Evolutionary conservation across 2,797 vertebrate species (phyloP), one percentile per base, ranked within the genome.

Genomic region (Acanthurus lineatus): DNA sequence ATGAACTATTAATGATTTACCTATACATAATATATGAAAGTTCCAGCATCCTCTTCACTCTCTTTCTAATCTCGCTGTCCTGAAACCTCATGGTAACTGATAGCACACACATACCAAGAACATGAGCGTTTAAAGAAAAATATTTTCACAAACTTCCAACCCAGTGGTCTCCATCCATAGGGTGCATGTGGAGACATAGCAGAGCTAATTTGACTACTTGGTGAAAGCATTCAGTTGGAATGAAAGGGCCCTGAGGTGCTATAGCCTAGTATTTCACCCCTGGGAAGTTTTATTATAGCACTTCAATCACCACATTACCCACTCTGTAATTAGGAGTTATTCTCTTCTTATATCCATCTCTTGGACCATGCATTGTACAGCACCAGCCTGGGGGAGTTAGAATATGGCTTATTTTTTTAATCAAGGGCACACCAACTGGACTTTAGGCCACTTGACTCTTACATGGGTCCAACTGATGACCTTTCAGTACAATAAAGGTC

Each of bases 1-100:
- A 64, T 93, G 19, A 76, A 89, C 88, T 60, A 84, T 92, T 81
- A 16, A 92, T 79, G 49, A 64, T 76, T 83, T 19, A 82, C 84
- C 77, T 81, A 84, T 92, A 82, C 84, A 92, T 91, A 89, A 92
- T 91, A 75, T 87, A 91, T 92, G 86, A 85, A 80, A 84, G 77
- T 66, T 86, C 64, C 83, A 80, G 74, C 72, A 73, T 70, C 51
- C 76, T 79, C 73, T 35, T 60, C 20, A 58, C 58, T 76, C 63
- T 76, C 73, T 57, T 58, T 69, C 67, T 68, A 17, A 35, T 59
- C 51, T 61, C 69, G 72, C 48, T 59, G 68, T 61, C 63, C 71
- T 80, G 59, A 72, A 89, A 83, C 85, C 83, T 54, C 25, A 17
- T 57, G 79, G 78, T 83, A 89, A 88, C 68, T 79, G 83, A 90